Percentiles rank a stretch among this genome's conserved stretches.
Evolutionary conservation across 1,140 invertebrate species (phyloP).

Genomic region (Fragariocoptes setiger): DNA sequence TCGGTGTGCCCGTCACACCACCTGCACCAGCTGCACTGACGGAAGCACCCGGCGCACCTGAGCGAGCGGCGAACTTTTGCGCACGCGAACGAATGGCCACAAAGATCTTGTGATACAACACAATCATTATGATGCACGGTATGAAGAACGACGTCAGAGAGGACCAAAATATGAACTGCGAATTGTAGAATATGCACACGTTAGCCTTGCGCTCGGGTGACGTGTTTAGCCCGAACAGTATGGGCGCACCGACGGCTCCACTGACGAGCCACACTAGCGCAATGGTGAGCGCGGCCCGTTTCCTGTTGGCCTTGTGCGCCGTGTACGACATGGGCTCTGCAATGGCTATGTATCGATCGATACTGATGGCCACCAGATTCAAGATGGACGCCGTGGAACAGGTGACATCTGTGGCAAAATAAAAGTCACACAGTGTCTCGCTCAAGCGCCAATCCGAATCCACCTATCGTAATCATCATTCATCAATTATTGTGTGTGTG

Average conservation of each 20-base stretch:
- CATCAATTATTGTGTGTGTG: background rate
- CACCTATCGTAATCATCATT: constrained; percentile 8
- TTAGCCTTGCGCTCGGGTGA: constrained; percentile 12
- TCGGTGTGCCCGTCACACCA: too few relatives aligned
- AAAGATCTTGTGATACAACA: constrained; percentile 93
- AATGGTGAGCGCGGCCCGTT: constrained; percentile 73
- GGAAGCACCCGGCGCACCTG: background rate
- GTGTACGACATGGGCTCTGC: constrained; percentile 95
- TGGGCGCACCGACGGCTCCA: constrained; percentile 75
- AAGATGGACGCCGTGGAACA: constrained; percentile 96
- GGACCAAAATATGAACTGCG: constrained; percentile 87
- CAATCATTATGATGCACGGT: constrained; percentile 92
- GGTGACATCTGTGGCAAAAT: constrained; percentile 92
- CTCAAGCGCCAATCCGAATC: constrained; percentile 39
- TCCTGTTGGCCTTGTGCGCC: constrained; percentile 73
- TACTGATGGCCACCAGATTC: constrained; percentile 85
- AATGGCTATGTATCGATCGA: constrained; percentile 95
- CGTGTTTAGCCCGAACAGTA: constrained; percentile 76
- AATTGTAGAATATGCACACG: constrained; percentile 73
- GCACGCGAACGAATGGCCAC: constrained; percentile 51
- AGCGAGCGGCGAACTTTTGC: constrained; percentile 26
- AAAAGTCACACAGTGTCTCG: constrained; percentile 74
- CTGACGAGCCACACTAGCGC: constrained; percentile 86
- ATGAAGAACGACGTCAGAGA: constrained; percentile 96
- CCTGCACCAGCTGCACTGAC: too few relatives aligned